Conservation (phyloP, 2,797 vertebrate genomes). For the Molossus alvarezi region DNA sequence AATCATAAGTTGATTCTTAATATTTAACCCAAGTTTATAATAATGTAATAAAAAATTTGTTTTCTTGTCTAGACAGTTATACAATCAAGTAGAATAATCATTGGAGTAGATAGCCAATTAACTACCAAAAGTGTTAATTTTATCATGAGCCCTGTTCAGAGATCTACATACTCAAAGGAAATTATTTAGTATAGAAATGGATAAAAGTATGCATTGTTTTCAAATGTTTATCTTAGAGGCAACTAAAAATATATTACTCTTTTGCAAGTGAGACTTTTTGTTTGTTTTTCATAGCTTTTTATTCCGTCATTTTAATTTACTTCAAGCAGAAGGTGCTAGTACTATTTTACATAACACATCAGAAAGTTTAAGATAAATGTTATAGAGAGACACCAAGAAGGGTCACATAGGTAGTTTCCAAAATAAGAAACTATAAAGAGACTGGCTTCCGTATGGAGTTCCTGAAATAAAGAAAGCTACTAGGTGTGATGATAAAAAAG, state of each 20-base stretch:
- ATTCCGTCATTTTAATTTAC: constrained; percentile 72
- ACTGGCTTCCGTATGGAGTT: neutral
- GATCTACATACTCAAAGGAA: neutral
- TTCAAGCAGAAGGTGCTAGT: constrained; percentile 58
- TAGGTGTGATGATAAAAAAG: constrained; percentile 25
- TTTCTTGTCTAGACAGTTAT: neutral
- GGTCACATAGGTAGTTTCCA: constrained; percentile 18
- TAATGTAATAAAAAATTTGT: neutral
- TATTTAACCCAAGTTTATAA: constrained; percentile 10
- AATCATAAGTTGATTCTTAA: neutral
- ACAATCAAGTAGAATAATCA: neutral
- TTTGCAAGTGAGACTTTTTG: constrained; percentile 53
- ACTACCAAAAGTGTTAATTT: constrained; percentile 37
- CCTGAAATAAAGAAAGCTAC: constrained; percentile 47
- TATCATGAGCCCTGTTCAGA: neutral
- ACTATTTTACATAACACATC: constrained; percentile 65
- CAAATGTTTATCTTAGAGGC: neutral
- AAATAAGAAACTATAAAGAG: constrained; percentile 54
- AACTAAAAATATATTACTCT: constrained; percentile 32
- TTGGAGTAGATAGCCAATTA: neutral
- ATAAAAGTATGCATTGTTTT: neutral
- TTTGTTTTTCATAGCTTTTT: constrained; percentile 54
- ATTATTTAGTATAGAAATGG: neutral
- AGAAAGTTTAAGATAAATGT: constrained; percentile 65
- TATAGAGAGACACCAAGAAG: constrained; percentile 29